These are phyloP conservation scores for Himalopsyche tibetana DNA, from an alignment of 2,888 invertebrate species.

Conservation along the genomic window DNA sequence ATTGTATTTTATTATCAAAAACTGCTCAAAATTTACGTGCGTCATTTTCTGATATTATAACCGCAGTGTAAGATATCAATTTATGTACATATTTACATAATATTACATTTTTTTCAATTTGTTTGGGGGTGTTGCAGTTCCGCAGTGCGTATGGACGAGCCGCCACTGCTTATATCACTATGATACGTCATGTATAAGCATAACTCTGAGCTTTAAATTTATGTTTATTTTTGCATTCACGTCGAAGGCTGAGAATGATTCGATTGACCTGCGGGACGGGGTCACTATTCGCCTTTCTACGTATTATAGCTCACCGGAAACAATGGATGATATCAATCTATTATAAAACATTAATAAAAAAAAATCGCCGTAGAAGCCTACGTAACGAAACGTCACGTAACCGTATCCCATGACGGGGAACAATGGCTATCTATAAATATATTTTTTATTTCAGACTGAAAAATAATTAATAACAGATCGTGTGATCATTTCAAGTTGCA, in stretches of 20 bases:
- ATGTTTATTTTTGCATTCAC: background rate
- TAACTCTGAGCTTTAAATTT: too few species aligned
- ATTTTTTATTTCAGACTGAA: background rate
- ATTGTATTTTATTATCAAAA: too few species aligned
- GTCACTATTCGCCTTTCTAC: constrained; percentile 38
- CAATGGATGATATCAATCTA: constrained; percentile 43
- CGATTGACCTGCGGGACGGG: background rate
- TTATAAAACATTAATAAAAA: constrained; percentile 37
- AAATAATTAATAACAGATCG: background rate
- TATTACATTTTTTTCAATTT: too few species aligned
- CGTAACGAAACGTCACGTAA: constrained; percentile 25
- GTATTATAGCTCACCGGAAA: constrained; percentile 32
- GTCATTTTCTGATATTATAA: too few species aligned
- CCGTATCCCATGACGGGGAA: constrained; percentile 28
- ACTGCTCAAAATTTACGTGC: too few species aligned
- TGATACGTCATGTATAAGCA: too few species aligned
- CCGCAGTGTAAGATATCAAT: too few species aligned
- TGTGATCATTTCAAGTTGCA: constrained; percentile 7
- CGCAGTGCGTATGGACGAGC: too few species aligned
- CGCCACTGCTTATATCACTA: too few species aligned
- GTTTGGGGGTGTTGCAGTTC: too few species aligned
- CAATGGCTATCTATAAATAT: constrained; percentile 18
- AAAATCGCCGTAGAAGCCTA: constrained; percentile 15
- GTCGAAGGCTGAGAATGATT: background rate
- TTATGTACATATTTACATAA: too few species aligned